Percentiles rank a stretch among this genome's conserved stretches.
Evolutionary conservation across 2,797 vertebrate species (phyloP).

Genomic region (Oreochromis grahami): DNA sequence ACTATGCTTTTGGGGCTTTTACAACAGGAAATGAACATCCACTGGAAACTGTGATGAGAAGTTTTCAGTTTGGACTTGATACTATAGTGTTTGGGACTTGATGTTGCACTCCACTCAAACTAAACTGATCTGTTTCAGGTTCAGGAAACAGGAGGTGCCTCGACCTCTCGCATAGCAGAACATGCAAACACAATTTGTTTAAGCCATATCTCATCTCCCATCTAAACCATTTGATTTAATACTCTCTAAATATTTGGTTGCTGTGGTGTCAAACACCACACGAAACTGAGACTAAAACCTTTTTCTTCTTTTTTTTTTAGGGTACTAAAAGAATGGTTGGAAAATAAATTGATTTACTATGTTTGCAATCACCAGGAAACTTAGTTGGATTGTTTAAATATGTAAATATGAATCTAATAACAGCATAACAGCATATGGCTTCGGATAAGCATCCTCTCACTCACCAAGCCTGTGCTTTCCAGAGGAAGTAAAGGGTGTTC

Average conservation of each 20-base stretch:
- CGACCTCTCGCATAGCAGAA: background rate
- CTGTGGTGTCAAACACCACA: background rate
- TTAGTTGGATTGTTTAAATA: background rate
- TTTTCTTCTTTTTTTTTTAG: background rate
- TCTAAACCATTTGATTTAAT: background rate
- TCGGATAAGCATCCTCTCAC: background rate
- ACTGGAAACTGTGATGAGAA: conserved; percentile 47
- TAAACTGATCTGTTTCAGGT: conserved; percentile 11
- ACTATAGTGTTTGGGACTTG: background rate
- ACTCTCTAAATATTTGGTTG: background rate
- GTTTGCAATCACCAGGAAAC: background rate
- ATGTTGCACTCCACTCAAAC: conserved; percentile 12
- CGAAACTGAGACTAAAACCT: background rate
- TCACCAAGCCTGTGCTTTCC: background rate
- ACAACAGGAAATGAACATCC: conserved; percentile 50
- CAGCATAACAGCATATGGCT: background rate
- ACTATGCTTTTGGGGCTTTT: conserved; percentile 39
- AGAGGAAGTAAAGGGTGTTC: background rate
- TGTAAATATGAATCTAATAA: background rate
- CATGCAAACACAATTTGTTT: background rate
- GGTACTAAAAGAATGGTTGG: background rate
- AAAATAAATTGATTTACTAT: background rate
- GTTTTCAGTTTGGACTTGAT: conserved; percentile 19
- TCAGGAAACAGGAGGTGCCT: background rate
- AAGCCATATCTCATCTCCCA: background rate